Conservation (phyloP, 2,113 vertebrate species). For the Heloderma charlesbogerti region DNA sequence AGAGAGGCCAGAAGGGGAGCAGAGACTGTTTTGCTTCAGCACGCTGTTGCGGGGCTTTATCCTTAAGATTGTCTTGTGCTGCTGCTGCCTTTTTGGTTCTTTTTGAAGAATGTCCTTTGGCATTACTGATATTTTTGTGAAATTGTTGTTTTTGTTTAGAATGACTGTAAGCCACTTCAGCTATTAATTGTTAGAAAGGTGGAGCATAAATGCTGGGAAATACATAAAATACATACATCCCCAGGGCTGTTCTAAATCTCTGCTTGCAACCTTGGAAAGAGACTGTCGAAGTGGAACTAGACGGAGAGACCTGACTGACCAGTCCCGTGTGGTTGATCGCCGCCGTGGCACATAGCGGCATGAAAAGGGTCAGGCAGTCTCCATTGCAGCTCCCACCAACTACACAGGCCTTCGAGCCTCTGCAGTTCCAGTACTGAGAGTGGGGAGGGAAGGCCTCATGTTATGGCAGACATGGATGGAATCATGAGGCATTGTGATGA, state of each 20-base stretch:
- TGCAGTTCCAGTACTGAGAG: neutral
- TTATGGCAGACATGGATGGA: constrained; percentile 1
- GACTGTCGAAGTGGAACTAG: neutral
- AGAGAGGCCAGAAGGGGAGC: too few relatives aligned
- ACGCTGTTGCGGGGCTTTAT: too few relatives aligned
- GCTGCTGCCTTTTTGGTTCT: neutral
- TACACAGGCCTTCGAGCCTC: neutral
- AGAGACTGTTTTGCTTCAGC: too few relatives aligned
- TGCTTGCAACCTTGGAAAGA: neutral
- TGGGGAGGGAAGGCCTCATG: neutral
- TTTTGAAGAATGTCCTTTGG: too few relatives aligned
- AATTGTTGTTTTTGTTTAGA: too few relatives aligned
- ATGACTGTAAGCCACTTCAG: neutral
- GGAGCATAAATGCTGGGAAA: neutral
- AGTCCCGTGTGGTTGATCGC: neutral
- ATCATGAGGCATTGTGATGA: neutral
- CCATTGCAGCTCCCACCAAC: neutral
- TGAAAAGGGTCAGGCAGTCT: neutral
- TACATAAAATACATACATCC: neutral
- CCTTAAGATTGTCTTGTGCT: neutral
- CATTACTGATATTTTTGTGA: too few relatives aligned
- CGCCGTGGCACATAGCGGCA: neutral
- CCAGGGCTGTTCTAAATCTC: neutral
- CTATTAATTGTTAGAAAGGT: too few relatives aligned
- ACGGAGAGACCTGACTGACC: too few relatives aligned